These are phyloP conservation scores for Rhagophthalmus giganteus DNA, from an alignment of 2,888 invertebrate genomes.

Conservation along the genomic window DNA sequence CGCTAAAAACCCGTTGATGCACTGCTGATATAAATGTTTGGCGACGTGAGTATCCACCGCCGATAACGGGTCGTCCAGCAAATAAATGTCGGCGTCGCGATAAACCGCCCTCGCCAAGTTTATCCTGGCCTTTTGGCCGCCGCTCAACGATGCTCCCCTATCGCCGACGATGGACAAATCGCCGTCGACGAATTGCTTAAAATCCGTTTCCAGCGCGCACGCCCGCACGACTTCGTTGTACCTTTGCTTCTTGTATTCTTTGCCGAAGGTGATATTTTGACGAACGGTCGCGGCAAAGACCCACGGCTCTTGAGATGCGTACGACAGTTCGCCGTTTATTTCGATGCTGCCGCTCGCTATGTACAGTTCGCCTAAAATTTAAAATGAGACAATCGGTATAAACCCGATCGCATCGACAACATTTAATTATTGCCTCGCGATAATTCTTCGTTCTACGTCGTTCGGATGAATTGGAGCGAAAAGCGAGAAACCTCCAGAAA, in stretches of 20 bases:
- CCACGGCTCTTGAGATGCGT: conserved; percentile 87
- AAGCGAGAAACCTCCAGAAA: too few species aligned
- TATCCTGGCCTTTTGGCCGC: conserved; percentile 79
- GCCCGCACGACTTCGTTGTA: conserved; percentile 64
- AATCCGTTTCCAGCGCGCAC: conserved; percentile 73
- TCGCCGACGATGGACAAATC: conserved; percentile 82
- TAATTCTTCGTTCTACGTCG: too few species aligned
- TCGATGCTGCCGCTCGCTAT: conserved; percentile 63
- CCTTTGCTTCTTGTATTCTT: conserved; percentile 62
- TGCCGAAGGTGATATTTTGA: conserved; percentile 86
- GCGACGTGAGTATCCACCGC: conserved; percentile 83
- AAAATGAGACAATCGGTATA: too few species aligned
- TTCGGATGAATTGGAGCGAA: too few species aligned
- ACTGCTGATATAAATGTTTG: conserved; percentile 76
- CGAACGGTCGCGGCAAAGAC: conserved; percentile 74
- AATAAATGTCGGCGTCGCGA: conserved; percentile 64
- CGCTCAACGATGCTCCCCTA: conserved; percentile 74
- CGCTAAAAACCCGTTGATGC: conserved; percentile 68
- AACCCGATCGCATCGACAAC: too few species aligned
- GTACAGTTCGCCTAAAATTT: conserved; percentile 63
- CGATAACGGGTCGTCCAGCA: too few species aligned
- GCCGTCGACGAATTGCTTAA: conserved; percentile 70
- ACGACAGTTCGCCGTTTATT: conserved; percentile 67
- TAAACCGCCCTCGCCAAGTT: too few species aligned
- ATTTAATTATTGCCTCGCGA: too few species aligned